phyloP scores from a whole-genome alignment of 2,797 vertebrate genomes.

The Gallirallus australis region DNA sequence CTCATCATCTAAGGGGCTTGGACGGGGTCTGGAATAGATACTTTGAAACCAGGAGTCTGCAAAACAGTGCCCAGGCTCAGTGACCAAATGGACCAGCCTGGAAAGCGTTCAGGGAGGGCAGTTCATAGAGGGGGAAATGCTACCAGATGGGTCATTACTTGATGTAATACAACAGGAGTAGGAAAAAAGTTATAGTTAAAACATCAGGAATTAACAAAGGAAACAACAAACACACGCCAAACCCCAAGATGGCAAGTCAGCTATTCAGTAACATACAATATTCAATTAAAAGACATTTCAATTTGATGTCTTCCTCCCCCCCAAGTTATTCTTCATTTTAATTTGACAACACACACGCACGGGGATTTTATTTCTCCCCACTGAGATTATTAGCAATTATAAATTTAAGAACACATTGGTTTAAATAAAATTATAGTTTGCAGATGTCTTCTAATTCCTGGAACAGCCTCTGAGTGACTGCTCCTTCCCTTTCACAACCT shows the following conservation, averaged over 20 bases:
- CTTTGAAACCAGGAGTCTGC: not conserved
- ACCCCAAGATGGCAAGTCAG: not conserved
- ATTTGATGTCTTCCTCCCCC: not conserved
- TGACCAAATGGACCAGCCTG: not conserved
- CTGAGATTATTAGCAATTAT: not conserved
- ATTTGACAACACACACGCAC: not conserved
- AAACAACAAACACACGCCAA: not conserved
- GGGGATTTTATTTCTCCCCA: not conserved
- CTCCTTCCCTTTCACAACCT: not conserved
- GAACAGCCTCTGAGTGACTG: not conserved
- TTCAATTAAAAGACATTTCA: constrained; percentile 20
- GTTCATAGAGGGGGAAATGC: not conserved
- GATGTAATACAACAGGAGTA: not conserved
- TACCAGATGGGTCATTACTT: not conserved
- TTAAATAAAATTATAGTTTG: not conserved
- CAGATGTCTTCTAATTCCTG: not conserved
- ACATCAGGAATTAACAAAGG: constrained; percentile 22
- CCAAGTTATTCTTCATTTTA: not conserved
- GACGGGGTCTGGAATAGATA: not conserved
- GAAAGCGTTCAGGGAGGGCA: not conserved
- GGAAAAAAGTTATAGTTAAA: not conserved
- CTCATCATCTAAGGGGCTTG: not conserved
- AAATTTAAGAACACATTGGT: not conserved
- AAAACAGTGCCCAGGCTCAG: not conserved
- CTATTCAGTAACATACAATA: not conserved